Base-by-base conservation (phyloP, 2,888 invertebrate genomes). In the Amphipoea lucens region DNA sequence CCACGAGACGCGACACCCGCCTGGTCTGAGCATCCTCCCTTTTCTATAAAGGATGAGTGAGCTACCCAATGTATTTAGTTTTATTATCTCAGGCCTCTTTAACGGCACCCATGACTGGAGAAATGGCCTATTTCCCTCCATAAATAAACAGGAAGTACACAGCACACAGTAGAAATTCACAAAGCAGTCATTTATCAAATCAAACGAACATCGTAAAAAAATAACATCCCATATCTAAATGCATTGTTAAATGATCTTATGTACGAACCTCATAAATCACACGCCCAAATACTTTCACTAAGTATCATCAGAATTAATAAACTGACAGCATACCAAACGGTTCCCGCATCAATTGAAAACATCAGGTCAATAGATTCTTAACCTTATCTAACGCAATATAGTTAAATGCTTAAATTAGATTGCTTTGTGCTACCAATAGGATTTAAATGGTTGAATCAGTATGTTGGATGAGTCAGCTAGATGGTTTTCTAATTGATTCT, bases 391-490 rank as follows among this genome's bases (percentile, higher is more conserved):
- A 90, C 78, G 88, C 90, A 86, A 90, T 90, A 74, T 81, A 76
- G 85, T 92, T 90, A 92, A 92, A 92, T 93, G 93, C 88, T 90
- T 94, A 91, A 94, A 96, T 95, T 94, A 92, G 92, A 95, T 94
- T 89, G 93, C 91, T 91, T 93, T 92, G 88, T 90, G 77, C 75
- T 82, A 81, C 85, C 87, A 91, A 92, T 90, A 87, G 11, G 60
- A 57, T 76, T 79, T 83, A 75, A 81, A 81, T 51, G n/a, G 57
- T 76, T 74, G 73, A 83, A 87, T 80, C 70, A 57, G 48, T 75
- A 40, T 67, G 40, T 83, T 82, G 87, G 71, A 86, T 93, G 90
- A 91, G 74, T 91, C 90, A 88, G 90, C 91, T 63, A 68, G 76
- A 77, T 86, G n/a, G 11, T 20, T 66, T 51, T 48, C 12, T 69